A percentile compares a stretch with the other conserved stretches of the same genome.
Conservation (phyloP, 2,113 vertebrate genomes). For the Oxygymnocypris stewartii region DNA sequence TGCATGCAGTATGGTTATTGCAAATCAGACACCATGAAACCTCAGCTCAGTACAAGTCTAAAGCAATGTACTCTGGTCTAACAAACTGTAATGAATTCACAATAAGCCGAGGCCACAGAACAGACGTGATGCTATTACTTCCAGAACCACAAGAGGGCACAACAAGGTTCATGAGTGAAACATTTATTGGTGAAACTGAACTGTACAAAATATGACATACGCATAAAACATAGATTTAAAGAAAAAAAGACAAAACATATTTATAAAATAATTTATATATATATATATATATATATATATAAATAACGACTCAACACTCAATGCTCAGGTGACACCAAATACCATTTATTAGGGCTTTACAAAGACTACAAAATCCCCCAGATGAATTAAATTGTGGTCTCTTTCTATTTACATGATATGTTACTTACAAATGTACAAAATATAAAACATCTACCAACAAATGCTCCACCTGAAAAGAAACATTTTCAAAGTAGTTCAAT, state of each 20-base stretch:
- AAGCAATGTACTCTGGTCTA: background rate
- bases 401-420: conserved; percentile 99
- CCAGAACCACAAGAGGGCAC: conserved; percentile 5
- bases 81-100: background rate
- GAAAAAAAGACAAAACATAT: background rate
- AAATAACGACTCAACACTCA: conserved; percentile 24
- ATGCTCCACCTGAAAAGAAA: conserved; percentile 88
- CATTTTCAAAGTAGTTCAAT: conserved; percentile 86
- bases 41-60: background rate
- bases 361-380: conserved; percentile 99
- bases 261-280: conserved; percentile 6
- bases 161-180: conserved; percentile 32
- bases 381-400: conserved; percentile 99
- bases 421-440: conserved; percentile 99
- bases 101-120: background rate
- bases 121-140: background rate
- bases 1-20: background rate
- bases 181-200: conserved; percentile 23
- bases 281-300: conserved; percentile 25
- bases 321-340: conserved; percentile 92
- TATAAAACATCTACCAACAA: conserved; percentile 99
- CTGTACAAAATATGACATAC: conserved; percentile 22
- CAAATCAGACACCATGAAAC: background rate
- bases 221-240: background rate
- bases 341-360: conserved; percentile 98